phyloP scores from a whole-genome alignment of 2,797 vertebrate species.

The Cynopterus sphinx region DNA sequence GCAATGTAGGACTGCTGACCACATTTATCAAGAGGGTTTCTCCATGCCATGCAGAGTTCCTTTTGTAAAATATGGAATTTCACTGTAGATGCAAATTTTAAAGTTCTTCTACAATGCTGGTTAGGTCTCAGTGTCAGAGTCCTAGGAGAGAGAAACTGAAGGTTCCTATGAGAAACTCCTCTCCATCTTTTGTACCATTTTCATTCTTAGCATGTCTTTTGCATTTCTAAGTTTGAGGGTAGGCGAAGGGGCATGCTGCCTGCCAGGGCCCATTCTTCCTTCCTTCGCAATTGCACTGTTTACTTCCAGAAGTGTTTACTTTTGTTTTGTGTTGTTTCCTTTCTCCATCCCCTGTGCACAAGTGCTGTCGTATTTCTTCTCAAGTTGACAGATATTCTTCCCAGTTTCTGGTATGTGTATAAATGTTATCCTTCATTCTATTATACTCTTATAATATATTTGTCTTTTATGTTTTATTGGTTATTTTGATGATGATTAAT shows the following conservation, averaged over 20 bases:
- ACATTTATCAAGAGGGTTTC: not conserved
- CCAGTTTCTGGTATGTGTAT: not conserved
- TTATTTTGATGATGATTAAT: not conserved
- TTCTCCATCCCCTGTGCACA: not conserved
- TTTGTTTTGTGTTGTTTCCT: not conserved
- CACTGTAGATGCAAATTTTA: not conserved
- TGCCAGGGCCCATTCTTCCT: not conserved
- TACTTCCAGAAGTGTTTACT: not conserved
- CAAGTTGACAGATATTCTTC: not conserved
- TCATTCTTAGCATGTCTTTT: not conserved
- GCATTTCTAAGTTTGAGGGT: not conserved
- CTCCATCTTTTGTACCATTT: accelerated
- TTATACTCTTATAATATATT: not conserved
- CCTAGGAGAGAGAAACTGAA: not conserved
- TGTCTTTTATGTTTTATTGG: not conserved
- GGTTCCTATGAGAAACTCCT: not conserved
- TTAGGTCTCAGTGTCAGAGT: not conserved
- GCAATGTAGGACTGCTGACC: not conserved
- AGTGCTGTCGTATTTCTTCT: not conserved
- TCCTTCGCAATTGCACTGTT: not conserved
- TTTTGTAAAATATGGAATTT: not conserved
- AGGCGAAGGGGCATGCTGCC: not conserved
- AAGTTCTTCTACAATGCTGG: not conserved
- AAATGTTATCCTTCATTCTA: not conserved
- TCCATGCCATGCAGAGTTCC: too few relatives aligned